Conservation (phyloP, 2,797 vertebrate genomes). For the Petrocephalus sullivani region DNA sequence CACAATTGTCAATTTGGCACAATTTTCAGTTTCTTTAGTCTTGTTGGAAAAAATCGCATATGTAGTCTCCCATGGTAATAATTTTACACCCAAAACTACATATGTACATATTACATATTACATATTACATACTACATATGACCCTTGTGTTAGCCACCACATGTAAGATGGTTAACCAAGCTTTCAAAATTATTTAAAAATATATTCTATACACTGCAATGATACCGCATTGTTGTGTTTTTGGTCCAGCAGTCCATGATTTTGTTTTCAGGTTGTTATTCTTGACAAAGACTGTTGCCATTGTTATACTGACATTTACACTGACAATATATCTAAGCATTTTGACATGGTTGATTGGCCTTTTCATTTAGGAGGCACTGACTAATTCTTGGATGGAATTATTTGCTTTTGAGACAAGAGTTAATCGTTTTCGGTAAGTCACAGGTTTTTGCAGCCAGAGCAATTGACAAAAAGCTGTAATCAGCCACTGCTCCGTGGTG, state of each 20-base stretch:
- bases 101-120: too few species aligned
- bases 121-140: too few species aligned
- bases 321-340: not conserved
- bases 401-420: not conserved
- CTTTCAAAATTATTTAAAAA: not conserved
- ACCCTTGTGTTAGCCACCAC: not conserved
- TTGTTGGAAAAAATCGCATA: not conserved
- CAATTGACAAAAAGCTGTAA: not conserved
- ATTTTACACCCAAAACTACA: not conserved
- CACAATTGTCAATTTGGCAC: not conserved
- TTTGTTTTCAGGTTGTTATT: not conserved
- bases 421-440: not conserved
- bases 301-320: not conserved
- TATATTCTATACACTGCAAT: not conserved
- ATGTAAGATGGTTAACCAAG: not conserved
- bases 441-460: not conserved
- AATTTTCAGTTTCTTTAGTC: not conserved
- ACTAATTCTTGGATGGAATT: not conserved
- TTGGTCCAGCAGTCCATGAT: not conserved
- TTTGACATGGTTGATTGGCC: not conserved
- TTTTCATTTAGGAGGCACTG: not conserved
- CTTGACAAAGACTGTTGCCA: too few species aligned
- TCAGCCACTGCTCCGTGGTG: not conserved
- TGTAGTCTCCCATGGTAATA: not conserved
- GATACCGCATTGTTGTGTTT: not conserved